Conservation (phyloP, 2,113 vertebrate species). For the Semicossyphus pulcher region DNA sequence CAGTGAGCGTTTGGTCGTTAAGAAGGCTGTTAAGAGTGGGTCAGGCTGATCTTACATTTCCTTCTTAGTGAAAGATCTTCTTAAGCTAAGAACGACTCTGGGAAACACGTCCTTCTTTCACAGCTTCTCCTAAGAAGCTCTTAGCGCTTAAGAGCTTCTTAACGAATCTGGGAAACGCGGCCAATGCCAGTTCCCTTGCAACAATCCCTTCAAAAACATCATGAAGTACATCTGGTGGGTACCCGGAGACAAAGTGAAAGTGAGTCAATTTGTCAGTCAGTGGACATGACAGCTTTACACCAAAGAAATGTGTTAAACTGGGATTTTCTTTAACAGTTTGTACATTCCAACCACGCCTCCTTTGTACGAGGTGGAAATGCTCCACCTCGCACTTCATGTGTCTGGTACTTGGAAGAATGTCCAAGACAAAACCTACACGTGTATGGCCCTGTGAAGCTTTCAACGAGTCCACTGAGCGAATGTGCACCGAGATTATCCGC, state of each 20-base stretch:
- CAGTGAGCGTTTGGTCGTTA: too few species aligned
- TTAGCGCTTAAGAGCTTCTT: too few species aligned
- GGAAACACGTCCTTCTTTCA: too few species aligned
- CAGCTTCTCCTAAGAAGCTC: too few species aligned
- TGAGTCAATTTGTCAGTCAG: not conserved
- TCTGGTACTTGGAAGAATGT: not conserved
- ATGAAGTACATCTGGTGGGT: not conserved
- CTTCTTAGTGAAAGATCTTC: too few species aligned
- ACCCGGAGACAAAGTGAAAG: slow-evolving; percentile 9
- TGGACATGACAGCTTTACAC: not conserved
- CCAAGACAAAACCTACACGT: slow-evolving; percentile 36
- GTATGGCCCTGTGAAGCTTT: slow-evolving; percentile 38
- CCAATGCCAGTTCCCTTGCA: not conserved
- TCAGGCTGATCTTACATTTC: too few species aligned
- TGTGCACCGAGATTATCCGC: slow-evolving; percentile 14
- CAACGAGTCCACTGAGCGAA: slow-evolving; percentile 36
- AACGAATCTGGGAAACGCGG: too few species aligned
- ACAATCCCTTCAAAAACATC: slow-evolving; percentile 24
- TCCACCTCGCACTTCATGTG: not conserved
- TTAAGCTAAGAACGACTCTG: too few species aligned
- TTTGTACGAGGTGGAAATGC: slow-evolving; percentile 4
- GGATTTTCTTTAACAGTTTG: not conserved
- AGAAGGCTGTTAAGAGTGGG: too few species aligned
- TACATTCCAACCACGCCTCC: not conserved
- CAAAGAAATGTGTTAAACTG: not conserved